These are phyloP conservation scores for Hirtodrosophila duncani DNA, from an alignment of 2,888 invertebrate species.

Conservation along the genomic window DNA sequence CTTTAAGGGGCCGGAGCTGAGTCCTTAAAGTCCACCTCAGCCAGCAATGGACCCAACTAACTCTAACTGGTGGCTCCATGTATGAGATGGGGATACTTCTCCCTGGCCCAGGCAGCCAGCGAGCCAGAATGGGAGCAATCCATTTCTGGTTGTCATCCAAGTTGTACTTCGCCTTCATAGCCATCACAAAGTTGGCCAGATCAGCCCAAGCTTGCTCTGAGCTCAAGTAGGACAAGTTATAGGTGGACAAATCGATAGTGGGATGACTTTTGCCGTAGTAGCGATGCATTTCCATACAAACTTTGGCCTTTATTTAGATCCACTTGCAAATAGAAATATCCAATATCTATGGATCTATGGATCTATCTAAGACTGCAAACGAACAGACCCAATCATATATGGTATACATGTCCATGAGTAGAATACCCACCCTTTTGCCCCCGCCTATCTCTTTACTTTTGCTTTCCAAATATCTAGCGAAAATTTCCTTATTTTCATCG, in stretches of 20 bases:
- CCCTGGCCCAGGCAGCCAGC: slow-evolving; percentile 92
- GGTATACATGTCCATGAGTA: no score
- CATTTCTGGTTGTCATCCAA: slow-evolving; percentile 84
- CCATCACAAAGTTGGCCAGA: slow-evolving; percentile 88
- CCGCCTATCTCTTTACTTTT: no score
- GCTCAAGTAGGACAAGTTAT: slow-evolving; percentile 88
- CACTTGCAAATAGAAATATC: no score
- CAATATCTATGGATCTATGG: no score
- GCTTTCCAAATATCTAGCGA: no score
- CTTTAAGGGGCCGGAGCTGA: no score
- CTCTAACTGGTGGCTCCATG: slow-evolving; percentile 92
- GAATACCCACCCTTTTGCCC: no score
- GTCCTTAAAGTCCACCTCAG: slow-evolving; percentile 91
- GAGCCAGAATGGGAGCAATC: slow-evolving; percentile 96
- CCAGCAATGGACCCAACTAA: slow-evolving; percentile 92
- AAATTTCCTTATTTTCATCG: no score
- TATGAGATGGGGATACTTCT: slow-evolving; percentile 93
- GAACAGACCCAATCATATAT: no score
- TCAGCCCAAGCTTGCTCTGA: slow-evolving; percentile 92
- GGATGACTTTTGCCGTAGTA: slow-evolving; percentile 96
- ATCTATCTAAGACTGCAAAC: no score
- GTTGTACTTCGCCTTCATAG: slow-evolving; percentile 83
- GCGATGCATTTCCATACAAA: no score
- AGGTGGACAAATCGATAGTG: slow-evolving; percentile 86
- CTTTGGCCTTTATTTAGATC: no score